A percentile compares a stretch with the other conserved stretches of the same genome.
Evolutionary conservation across 2,888 invertebrate species (phyloP).

Genomic region (Isoperla grammatica): DNA sequence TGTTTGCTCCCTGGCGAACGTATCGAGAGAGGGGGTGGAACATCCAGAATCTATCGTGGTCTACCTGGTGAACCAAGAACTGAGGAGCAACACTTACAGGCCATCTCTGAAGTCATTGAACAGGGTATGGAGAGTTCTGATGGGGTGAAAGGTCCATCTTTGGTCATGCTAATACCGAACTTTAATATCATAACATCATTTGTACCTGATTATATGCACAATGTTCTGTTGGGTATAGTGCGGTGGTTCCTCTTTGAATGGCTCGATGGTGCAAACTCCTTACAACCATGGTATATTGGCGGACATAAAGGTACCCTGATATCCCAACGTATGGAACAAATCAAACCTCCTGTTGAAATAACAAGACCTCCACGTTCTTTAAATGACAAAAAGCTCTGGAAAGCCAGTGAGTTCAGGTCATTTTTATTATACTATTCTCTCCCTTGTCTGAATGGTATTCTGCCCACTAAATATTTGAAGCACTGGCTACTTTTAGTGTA

Average conservation of each 20-base stretch:
- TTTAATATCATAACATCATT: conserved; percentile 3
- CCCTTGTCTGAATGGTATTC: conserved; percentile 2
- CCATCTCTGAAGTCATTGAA: neutral
- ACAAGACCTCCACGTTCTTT: conserved; percentile 11
- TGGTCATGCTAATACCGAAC: neutral
- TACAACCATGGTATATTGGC: conserved; percentile 8
- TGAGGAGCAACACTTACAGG: conserved; percentile 4
- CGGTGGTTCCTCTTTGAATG: conserved; percentile 4
- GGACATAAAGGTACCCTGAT: neutral
- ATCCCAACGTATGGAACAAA: neutral
- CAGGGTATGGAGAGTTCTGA: neutral
- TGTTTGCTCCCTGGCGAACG: conserved; percentile 3
- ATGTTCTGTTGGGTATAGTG: conserved; percentile 11
- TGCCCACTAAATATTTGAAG: conserved; percentile 8
- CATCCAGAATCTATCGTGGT: conserved; percentile 3
- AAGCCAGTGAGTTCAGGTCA: conserved; percentile 10
- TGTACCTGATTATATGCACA: conserved; percentile 17
- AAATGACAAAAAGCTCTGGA: conserved; percentile 6
- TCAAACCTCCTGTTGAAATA: conserved; percentile 1
- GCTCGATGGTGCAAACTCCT: neutral
- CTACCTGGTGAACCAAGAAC: neutral
- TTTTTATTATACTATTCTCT: conserved; percentile 12
- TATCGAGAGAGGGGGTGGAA: conserved; percentile 1
- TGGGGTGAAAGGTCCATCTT: conserved; percentile 2
- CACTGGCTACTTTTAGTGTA: conserved; percentile 13